Base-by-base conservation (phyloP, 2,113 vertebrate species). In the Cryptotis parvus region DNA sequence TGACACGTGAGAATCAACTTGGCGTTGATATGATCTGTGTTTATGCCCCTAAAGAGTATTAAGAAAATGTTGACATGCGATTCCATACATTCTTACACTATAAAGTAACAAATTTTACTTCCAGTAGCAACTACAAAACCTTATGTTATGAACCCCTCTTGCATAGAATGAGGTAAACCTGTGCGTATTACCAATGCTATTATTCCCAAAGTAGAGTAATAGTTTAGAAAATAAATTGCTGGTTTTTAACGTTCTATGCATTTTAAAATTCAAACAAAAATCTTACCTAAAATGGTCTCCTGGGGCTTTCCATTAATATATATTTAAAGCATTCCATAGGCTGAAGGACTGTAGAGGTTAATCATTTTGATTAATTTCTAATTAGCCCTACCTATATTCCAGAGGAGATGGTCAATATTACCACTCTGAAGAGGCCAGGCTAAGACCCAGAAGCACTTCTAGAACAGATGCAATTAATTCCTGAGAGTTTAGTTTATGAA, bases 401-500 rank as follows among this genome's bases (percentile, higher is more conserved):
- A 97, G 96, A 97, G 96, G 94, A 96, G 95, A 95, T 94, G 95
- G 94, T 97, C 91, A 77, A 11, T 94, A 96, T 95, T 88, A 97
- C 94, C 96, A 96, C 97, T 98, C 97, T 97, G 97, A 97, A 97
- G 96, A 97, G 97, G 96, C 97, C 97, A 96, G 97, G 96, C 96
- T 93, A 96, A 98, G 95, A 97, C 97, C 98, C 98, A 98, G 97
- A 98, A 98, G 98, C 98, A 98, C 97, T 98, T 98, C 97, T 26
- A 98, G 96, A 98, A 98, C 97, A 98, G 95, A 98, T 31, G 96
- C 97, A 98, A 97, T 97, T 96, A 98, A 98, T 99, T 99, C 99
- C 99, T 99, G 99, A 99, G 99, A 99, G 98, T 98, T 98, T 98
- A 98, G 97, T 97, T 97, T 97, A 98, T 98, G 98, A 99, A 99